These are phyloP conservation scores for Gryllus bimaculatus DNA, from an alignment of 1,140 invertebrate species.

Conservation along the genomic window DNA sequence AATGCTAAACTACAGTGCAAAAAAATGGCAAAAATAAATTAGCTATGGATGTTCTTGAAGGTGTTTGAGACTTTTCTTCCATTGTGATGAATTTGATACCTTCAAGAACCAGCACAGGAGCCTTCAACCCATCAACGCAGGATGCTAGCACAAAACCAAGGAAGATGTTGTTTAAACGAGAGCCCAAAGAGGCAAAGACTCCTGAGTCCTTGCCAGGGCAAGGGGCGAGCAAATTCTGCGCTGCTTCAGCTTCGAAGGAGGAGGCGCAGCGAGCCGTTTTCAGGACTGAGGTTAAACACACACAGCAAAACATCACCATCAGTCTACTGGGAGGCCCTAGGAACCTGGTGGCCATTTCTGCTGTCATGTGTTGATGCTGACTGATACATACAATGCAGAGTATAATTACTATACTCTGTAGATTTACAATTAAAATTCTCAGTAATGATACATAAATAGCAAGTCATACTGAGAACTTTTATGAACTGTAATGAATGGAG, in stretches of 20 bases:
- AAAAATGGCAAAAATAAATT: neutral
- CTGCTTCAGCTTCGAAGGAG: constrained; percentile 2
- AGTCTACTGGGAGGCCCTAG: neutral
- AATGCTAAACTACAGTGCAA: neutral
- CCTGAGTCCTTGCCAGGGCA: neutral
- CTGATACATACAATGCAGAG: neutral
- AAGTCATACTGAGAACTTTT: too few species aligned
- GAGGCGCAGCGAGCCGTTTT: constrained; percentile 2
- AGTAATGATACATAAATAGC: too few species aligned
- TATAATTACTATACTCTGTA: too few species aligned
- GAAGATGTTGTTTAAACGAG: neutral
- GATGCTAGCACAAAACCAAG: neutral
- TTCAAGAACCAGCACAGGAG: constrained; percentile 3
- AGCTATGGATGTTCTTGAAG: neutral
- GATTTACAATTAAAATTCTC: too few species aligned
- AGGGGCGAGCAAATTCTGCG: neutral
- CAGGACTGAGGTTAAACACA: neutral
- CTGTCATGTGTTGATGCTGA: constrained; percentile 3
- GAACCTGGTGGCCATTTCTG: neutral
- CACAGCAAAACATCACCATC: neutral
- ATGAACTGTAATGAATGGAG: too few species aligned
- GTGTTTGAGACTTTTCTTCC: neutral
- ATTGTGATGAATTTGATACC: neutral
- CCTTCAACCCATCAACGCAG: constrained; percentile 2
- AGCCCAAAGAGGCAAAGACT: neutral